Evolutionary conservation across 2,797 vertebrate species (phyloP), one percentile per base, ranked within the genome.

Genomic region (Setipinna tenuifilis): DNA sequence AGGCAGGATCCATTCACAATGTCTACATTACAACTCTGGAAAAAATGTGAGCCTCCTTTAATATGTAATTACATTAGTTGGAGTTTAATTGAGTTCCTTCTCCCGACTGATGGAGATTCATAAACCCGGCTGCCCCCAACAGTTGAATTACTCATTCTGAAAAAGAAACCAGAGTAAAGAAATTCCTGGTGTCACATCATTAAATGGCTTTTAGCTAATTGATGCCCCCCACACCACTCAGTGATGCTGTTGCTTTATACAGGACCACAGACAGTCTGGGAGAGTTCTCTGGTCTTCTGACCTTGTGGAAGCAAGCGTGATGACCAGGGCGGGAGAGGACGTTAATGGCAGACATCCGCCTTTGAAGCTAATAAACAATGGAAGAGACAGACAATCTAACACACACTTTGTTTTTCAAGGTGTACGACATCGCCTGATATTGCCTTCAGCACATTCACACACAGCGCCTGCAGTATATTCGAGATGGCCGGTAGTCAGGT

Each of bases 171-270:
- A 5, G 35, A 5, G 35, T 2, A 41, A 5, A 41, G 5, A 65
- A 1, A 65, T 16, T 65, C 23, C 62, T 65, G 62, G 35, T 82
- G 81, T 75, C 44, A 62, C 82, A 19, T 84, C 86, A 86, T 87
- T 86, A 86, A 90, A 88, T 81, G 46, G 85, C 87, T 88, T 87
- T 87, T 86, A 84, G 83, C 65, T 85, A 68, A 85, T 83, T 83
- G 19, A 84, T 68, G 23, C 59, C 61, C 58, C 44, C 46, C 44
- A 57, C 0, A 57, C 0, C 61, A 2, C 5, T 5, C 35, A 41
- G 35, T 41, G 35, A 41, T 41, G 35, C 35, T 65, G 59, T 61
- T 11, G 23, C 23, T 65, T 25, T 65, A 0, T 11, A 3, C 10
- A 23, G 23, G 62, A 23, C 23, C 62, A 10, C 25, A 65, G 62